These are phyloP conservation scores for Contarinia nasturtii DNA, from an alignment of 1,140 invertebrate genomes.

Conservation along the genomic window DNA sequence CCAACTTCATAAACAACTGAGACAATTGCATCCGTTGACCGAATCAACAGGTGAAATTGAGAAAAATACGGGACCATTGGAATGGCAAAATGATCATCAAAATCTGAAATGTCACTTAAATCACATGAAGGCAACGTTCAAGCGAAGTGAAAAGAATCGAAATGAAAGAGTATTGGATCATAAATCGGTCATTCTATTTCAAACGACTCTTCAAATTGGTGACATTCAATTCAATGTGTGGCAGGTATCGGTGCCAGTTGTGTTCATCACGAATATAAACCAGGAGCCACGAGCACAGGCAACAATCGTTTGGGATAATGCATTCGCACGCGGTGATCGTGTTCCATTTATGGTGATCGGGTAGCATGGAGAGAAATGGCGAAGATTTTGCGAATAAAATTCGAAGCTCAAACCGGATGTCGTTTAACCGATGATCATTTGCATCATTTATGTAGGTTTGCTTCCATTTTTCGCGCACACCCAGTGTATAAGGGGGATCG, in stretches of 20 bases:
- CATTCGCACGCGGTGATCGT: slow-evolving; percentile 70
- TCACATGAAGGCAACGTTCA: slow-evolving; percentile 80
- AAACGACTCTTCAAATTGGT: background rate
- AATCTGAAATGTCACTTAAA: slow-evolving; percentile 37
- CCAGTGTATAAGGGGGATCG: background rate
- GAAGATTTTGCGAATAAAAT: slow-evolving; percentile 71
- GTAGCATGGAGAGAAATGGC: slow-evolving; percentile 65
- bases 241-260: slow-evolving; percentile 79
- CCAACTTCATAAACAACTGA: background rate
- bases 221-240: slow-evolving; percentile 23
- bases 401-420: slow-evolving; percentile 56
- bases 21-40: background rate
- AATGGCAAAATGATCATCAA: slow-evolving; percentile 57
- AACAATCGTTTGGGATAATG: slow-evolving; percentile 89
- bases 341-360: slow-evolving; percentile 74
- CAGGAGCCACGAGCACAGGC: slow-evolving; percentile 90
- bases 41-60: slow-evolving; percentile 66
- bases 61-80: slow-evolving; percentile 82
- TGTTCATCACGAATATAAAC: slow-evolving; percentile 90
- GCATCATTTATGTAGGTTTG: slow-evolving; percentile 47
- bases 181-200: slow-evolving; percentile 62
- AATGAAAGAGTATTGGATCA: slow-evolving; percentile 90
- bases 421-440: slow-evolving; percentile 64
- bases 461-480: background rate
- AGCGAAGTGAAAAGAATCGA: slow-evolving; percentile 68